phyloP scores from a whole-genome alignment of 2,888 invertebrate genomes.

The Coremacera marginata region DNA sequence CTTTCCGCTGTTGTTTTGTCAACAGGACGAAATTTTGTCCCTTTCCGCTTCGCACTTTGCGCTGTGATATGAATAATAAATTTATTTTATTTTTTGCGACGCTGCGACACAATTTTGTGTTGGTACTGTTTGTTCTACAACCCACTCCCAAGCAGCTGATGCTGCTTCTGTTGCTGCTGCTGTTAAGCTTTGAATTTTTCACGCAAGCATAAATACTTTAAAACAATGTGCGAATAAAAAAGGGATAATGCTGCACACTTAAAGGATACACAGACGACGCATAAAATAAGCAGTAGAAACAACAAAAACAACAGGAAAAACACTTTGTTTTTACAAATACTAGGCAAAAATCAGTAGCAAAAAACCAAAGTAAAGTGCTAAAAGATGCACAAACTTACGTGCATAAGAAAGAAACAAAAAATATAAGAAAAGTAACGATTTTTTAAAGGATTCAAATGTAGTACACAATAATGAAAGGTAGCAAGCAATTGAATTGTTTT shows the following conservation, averaged over 20 bases:
- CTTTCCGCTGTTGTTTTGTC: conserved; percentile 27
- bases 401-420: not conserved
- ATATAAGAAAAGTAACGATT: not conserved
- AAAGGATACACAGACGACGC: not conserved
- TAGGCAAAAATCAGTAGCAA: not conserved
- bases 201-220: conserved; percentile 17
- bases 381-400: not conserved
- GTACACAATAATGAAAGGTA: not conserved
- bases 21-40: conserved; percentile 9
- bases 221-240: conserved; percentile 10
- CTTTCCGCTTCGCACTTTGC: conserved; percentile 51
- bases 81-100: conserved; percentile 52
- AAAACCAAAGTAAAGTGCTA: not conserved
- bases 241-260: not conserved
- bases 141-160: not conserved
- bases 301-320: not conserved
- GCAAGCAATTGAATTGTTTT: not conserved
- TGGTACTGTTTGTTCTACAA: not conserved
- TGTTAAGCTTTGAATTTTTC: conserved; percentile 17
- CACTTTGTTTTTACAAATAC: not conserved
- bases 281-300: not conserved
- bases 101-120: not conserved
- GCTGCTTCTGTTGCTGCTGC: no score
- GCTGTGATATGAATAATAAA: conserved; percentile 67
- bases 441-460: no score